Base-by-base conservation (phyloP, 1,140 invertebrate genomes). In the Lamellibrachia luymesi region DNA sequence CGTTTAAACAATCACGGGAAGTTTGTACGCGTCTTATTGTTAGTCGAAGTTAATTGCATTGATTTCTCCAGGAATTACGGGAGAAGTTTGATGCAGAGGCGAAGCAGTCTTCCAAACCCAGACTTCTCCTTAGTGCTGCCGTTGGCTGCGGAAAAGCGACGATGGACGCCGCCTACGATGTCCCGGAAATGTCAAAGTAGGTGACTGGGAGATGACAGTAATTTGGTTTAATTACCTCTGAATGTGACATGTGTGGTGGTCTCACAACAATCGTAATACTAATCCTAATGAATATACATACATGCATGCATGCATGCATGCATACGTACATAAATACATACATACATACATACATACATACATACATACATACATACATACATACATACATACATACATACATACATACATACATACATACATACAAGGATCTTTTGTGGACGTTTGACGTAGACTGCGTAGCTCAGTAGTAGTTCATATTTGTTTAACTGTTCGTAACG, bases 121-220 rank as follows among this genome's bases (percentile, higher is more conserved):
- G 91, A 56, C 93, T 94, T 50, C 56, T 94, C 50, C 92, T 95
- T 38, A 92, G 94, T 22, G 94, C 93, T 51, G 94, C 94, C 50
- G 94, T 94, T 80, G 94, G 93, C 50, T 94, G 93, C 38, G 93
- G 93, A 49, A 92, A 91, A 51, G 27, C 52, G 8, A 94, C 89
- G 25, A 94, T 94, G 51, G 93, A 95, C 93, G 95, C 96, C 1
- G 98, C 97, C 0, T 98, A 98, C 94, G 97, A 98, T 95, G 97
- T 98, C 27, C 96, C 97, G 17, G 97, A 97, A 94, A 96, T 98
- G 51, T 89, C 92, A 5, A 52, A 92, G 92, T 92, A 92, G 17
- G 51, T 92, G 1, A 80, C 64, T 2, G 0, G 2, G 5, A 80
- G 13, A 80, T 4, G 52, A 56, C 52, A 17, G 52, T 17, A 8